phyloP scores from a whole-genome alignment of 2,797 vertebrate genomes.

The Cheirogaleus major region DNA sequence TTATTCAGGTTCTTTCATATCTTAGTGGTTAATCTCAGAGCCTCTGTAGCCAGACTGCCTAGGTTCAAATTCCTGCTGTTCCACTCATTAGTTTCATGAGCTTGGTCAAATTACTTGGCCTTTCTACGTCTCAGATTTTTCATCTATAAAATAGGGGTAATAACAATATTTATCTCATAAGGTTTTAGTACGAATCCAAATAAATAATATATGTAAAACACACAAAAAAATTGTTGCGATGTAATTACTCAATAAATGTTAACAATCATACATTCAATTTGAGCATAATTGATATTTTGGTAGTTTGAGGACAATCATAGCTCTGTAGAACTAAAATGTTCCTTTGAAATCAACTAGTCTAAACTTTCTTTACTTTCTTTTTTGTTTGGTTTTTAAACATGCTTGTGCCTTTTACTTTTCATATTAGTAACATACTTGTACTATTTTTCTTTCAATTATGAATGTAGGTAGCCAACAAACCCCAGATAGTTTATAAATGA shows the following conservation, averaged over 20 bases:
- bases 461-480: neutral
- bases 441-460: neutral
- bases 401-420: neutral
- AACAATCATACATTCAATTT: neutral
- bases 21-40: neutral
- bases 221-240: neutral
- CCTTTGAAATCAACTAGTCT: neutral
- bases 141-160: neutral
- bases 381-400: neutral
- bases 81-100: neutral
- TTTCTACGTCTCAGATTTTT: neutral
- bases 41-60: neutral
- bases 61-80: neutral
- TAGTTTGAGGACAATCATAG: slow-evolving; percentile 1
- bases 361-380: neutral
- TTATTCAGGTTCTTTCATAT: neutral
- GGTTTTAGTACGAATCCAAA: neutral
- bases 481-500: neutral
- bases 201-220: slow-evolving; percentile 16
- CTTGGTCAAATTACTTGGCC: neutral
- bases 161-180: slow-evolving; percentile 4
- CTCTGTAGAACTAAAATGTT: neutral
- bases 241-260: neutral
- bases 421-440: neutral
- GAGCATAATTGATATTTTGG: neutral